Evolutionary conservation across 2,888 invertebrate species (phyloP).

Genomic region (Caradrina kadenii): DNA sequence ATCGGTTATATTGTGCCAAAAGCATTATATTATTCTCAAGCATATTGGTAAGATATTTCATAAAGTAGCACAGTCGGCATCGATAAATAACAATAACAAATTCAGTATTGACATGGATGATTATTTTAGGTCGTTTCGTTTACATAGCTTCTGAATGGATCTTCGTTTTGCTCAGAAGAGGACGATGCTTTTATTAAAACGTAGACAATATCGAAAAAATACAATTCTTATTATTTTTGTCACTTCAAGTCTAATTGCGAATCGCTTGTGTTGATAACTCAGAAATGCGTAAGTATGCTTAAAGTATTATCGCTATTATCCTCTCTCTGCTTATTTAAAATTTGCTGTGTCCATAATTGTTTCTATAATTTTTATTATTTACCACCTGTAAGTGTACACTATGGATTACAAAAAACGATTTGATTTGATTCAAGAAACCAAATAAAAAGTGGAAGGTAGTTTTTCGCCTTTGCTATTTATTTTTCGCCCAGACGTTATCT

Average conservation of each 20-base stretch:
- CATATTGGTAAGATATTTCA: conserved; percentile 42
- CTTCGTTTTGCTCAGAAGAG: conserved; percentile 13
- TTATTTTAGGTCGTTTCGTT: conserved; percentile 42
- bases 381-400: no score
- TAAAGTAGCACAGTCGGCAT: conserved; percentile 31
- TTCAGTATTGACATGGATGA: conserved; percentile 37
- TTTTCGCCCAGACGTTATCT: no score
- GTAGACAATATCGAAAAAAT: conserved; percentile 13
- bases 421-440: no score
- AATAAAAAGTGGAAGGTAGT: background rate
- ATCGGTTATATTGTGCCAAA: conserved; percentile 18
- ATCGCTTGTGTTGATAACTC: background rate
- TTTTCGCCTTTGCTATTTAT: background rate
- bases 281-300: background rate
- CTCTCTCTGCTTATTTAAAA: no score
- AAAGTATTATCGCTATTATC: background rate
- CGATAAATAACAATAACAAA: conserved; percentile 56
- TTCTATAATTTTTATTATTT: no score
- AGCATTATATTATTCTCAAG: conserved; percentile 33
- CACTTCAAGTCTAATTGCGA: background rate
- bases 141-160: conserved; percentile 28
- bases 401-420: no score
- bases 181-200: conserved; percentile 12
- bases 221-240: background rate
- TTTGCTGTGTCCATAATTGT: no score